A percentile compares a stretch with the other conserved stretches of the same genome.
phyloP scores from a whole-genome alignment of 2,888 invertebrate species.

The Polydrusus tereticollis region DNA sequence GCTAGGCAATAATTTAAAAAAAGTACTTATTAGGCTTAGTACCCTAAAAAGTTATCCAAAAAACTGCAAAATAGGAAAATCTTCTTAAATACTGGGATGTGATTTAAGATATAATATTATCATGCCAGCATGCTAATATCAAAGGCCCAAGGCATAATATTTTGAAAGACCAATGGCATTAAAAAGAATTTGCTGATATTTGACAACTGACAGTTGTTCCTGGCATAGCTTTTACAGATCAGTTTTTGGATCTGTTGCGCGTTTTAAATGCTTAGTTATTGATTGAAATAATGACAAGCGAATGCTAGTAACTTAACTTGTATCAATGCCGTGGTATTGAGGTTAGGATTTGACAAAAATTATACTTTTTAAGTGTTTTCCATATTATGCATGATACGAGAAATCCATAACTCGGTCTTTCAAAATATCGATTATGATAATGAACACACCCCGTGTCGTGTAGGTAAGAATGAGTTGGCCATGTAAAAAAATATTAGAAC shows the following conservation, averaged over 20 bases:
- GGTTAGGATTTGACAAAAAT: too few species aligned
- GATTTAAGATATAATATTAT: background rate
- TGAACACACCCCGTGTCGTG: background rate
- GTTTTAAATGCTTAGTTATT: too few species aligned
- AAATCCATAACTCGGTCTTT: too few species aligned
- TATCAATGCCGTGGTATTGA: too few species aligned
- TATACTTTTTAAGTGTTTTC: too few species aligned
- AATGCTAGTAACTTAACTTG: too few species aligned
- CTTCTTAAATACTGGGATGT: constrained; percentile 7
- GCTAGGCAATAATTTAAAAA: background rate
- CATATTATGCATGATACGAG: too few species aligned
- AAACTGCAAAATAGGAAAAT: constrained; percentile 5
- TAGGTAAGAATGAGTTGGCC: background rate
- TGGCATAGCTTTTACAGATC: too few species aligned
- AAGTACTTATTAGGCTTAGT: background rate
- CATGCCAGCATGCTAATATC: constrained; percentile 17
- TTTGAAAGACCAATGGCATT: constrained; percentile 14
- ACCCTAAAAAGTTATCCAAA: background rate
- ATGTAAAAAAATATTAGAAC: constrained; percentile 5
- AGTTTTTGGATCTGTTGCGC: too few species aligned
- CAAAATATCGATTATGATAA: background rate
- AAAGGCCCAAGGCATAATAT: background rate
- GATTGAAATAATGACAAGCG: too few species aligned
- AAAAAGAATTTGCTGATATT: too few species aligned
- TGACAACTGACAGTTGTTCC: too few species aligned